Conservation (phyloP, 2,888 invertebrate species). For the Embidobia sp. region DNA sequence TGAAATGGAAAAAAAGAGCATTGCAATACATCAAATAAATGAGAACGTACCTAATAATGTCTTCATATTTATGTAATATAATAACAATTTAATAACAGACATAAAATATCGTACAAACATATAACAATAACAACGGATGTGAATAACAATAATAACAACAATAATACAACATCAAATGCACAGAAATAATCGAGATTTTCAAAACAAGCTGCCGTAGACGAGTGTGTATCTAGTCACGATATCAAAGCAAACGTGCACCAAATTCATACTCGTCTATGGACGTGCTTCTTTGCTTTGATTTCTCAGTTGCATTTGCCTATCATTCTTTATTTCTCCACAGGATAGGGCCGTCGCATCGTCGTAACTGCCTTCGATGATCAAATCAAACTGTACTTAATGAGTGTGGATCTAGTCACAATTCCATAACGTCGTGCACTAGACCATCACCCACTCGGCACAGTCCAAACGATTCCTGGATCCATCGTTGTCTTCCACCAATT, state of each 20-base stretch:
- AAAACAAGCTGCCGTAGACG: conserved; percentile 86
- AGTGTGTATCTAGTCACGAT: conserved; percentile 95
- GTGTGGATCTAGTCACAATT: conserved; percentile 94
- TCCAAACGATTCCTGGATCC: conserved; percentile 66
- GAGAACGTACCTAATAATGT: too few species aligned
- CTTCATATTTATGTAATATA: too few species aligned
- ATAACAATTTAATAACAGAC: too few species aligned
- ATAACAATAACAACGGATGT: not conserved
- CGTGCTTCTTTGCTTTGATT: conserved; percentile 83
- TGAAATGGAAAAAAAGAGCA: too few species aligned
- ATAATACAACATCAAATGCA: too few species aligned
- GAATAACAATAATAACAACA: not conserved
- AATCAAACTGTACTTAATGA: conserved; percentile 87
- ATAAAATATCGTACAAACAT: conserved; percentile 11
- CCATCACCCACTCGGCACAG: conserved; percentile 87
- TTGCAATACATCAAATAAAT: too few species aligned
- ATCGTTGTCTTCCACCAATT: too few species aligned
- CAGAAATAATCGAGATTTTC: conserved; percentile 61
- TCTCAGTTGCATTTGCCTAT: conserved; percentile 9
- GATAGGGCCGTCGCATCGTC: too few species aligned
- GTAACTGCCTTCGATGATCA: conserved; percentile 65
- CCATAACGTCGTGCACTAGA: conserved; percentile 85
- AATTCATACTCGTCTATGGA: conserved; percentile 92
- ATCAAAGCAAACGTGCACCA: conserved; percentile 85
- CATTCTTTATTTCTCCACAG: not conserved